Base-by-base conservation (phyloP, 1,140 invertebrate genomes). In the Calephelis nemesis region DNA sequence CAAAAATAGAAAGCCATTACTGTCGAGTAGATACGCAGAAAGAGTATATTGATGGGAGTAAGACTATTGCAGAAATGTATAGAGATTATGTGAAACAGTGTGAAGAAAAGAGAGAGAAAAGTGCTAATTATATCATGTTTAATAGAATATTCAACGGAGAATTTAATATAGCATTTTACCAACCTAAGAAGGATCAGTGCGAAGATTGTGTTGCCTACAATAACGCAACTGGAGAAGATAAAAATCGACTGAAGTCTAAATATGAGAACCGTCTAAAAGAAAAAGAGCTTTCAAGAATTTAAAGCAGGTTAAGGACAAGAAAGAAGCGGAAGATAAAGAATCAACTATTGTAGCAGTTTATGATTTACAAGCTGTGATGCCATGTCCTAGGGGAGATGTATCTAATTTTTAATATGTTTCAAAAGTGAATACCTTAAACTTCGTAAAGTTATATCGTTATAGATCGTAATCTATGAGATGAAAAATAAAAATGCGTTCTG, bases 1-100 rank as follows among this genome's bases (percentile, higher is more conserved):
- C 67, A n/a, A 66, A 62, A 62, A 71, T 63, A 39, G 68, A 74
- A 60, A 74, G 68, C 47, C 62, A 70, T 60, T 66, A 70, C 58
- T 70, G 69, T 54, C 62, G 65, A 13, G 65, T 62, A 58, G 49
- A 64, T 47, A 65, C 72, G 11, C 60, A 47, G 11, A 39, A 65
- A 48, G 30, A 39, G 13, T 68, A 74, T 60, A 70, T 74, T 74
- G 72, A 66, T 47, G 69, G 69, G 9, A 54, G 66, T 13, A 65
- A 49, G 10, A 64, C 62, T 54, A 58, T 74, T 47, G 62, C 69
- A 45, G 62, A 65, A 11, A 62, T 68, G 13, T 19, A 70, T 70
- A 67, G 68, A 63, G 65, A 73, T 47, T 73, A 74, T 58, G 68
- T 65, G 47, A 48, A 13, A 42, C 47, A 63, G 30, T 63, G 67